Evolutionary conservation across 2,113 vertebrate genomes (phyloP).

Genomic region (Gopherus flavomarginatus): DNA sequence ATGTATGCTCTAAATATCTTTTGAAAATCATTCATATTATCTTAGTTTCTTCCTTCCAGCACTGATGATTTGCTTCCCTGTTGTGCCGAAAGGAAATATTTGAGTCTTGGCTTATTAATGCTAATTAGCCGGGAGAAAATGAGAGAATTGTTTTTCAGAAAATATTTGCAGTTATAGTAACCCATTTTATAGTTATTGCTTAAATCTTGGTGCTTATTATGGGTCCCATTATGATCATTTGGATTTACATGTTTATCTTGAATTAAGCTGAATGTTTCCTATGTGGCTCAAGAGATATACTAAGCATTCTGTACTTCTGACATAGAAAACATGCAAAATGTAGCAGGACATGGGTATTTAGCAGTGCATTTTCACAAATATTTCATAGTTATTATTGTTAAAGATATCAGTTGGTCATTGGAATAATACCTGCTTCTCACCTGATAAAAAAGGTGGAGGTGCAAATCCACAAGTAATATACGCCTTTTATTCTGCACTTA

Average conservation of each 20-base stretch:
- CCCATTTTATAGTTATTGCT: neutral
- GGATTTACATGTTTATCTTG: neutral
- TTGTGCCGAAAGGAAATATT: slow-evolving; percentile 59
- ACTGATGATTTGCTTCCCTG: slow-evolving; percentile 49
- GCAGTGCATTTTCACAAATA: neutral
- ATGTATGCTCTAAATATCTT: neutral
- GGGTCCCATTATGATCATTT: slow-evolving; percentile 9
- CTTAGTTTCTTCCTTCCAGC: slow-evolving; percentile 26
- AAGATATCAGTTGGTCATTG: neutral
- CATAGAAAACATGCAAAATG: neutral
- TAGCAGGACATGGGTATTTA: neutral
- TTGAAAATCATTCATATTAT: slow-evolving; percentile 42
- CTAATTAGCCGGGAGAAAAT: slow-evolving; percentile 70
- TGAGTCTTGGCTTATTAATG: slow-evolving; percentile 53
- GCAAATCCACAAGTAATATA: slow-evolving; percentile 21
- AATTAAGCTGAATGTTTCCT: neutral
- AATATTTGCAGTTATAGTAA: slow-evolving; percentile 33
- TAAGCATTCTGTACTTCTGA: slow-evolving; percentile 15
- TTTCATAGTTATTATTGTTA: neutral
- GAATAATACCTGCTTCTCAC: slow-evolving; percentile 38
- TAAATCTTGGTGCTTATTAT: neutral
- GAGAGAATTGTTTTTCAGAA: slow-evolving; percentile 53
- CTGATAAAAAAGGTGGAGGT: slow-evolving; percentile 8
- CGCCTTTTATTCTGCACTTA: slow-evolving; percentile 42
- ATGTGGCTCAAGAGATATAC: neutral